A percentile compares a stretch with the other conserved stretches of the same genome.
phyloP scores from a whole-genome alignment of 2,113 vertebrate genomes.

The Heteronetta atricapilla region DNA sequence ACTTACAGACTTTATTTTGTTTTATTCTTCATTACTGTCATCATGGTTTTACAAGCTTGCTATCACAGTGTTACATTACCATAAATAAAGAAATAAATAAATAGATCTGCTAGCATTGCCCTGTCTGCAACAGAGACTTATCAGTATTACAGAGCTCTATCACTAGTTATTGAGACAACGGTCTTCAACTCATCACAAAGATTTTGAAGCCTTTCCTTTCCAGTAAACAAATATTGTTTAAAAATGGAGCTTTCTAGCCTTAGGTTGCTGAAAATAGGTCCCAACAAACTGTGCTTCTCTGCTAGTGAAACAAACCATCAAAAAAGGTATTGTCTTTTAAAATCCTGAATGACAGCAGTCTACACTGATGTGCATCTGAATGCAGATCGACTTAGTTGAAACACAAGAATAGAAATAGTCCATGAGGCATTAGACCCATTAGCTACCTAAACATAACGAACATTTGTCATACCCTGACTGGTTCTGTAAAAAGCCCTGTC shows the following conservation, averaged over 20 bases:
- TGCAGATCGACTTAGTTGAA: fast-evolving
- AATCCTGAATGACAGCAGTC: conserved; percentile 63
- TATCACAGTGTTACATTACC: background rate
- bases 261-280: conserved; percentile 53
- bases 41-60: background rate
- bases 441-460: background rate
- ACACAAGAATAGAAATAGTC: background rate
- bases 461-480: background rate
- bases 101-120: background rate
- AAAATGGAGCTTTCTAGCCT: conserved; percentile 47
- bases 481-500: background rate
- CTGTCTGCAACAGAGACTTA: background rate
- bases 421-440: background rate
- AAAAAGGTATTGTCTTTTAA: background rate
- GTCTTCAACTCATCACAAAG: conserved; percentile 62
- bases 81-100: background rate
- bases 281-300: background rate
- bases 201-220: conserved; percentile 32
- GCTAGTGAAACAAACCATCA: background rate
- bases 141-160: conserved; percentile 41
- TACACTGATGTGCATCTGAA: conserved; percentile 18
- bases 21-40: background rate
- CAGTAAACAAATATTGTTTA: conserved; percentile 50
- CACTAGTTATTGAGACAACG: conserved; percentile 24
- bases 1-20: background rate